Conservation (phyloP, 2,888 invertebrate genomes). For the Caenorhabditis afra region DNA sequence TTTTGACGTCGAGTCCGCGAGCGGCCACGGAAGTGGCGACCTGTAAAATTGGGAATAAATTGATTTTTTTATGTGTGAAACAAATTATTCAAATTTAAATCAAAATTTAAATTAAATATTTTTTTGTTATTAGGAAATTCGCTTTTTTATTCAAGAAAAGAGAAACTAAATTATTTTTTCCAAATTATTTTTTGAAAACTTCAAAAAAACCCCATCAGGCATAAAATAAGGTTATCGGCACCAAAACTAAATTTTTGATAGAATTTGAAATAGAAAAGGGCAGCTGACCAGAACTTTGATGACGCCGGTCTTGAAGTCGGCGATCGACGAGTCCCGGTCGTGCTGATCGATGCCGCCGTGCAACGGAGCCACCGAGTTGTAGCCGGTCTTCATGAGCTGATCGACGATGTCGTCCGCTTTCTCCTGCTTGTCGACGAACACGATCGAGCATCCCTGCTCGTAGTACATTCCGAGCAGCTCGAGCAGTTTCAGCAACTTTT, state of each 20-base stretch:
- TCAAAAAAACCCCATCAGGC: too few relatives aligned
- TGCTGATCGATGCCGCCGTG: slow-evolving; percentile 99
- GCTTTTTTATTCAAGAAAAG: too few relatives aligned
- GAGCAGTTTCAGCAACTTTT: slow-evolving; percentile 96
- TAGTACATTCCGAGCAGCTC: slow-evolving; percentile 87
- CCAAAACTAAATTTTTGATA: too few relatives aligned
- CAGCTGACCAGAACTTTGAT: slow-evolving; percentile 88
- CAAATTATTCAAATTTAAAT: too few relatives aligned
- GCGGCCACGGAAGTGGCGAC: slow-evolving; percentile 98
- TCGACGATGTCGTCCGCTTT: slow-evolving; percentile 85
- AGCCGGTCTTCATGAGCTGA: slow-evolving; percentile 95
- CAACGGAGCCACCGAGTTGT: slow-evolving; percentile 92
- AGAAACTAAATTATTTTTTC: too few relatives aligned
- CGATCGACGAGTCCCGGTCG: slow-evolving; percentile 96
- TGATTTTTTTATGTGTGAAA: too few relatives aligned
- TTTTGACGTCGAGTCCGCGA: slow-evolving; percentile 97
- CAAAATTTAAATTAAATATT: too few relatives aligned
- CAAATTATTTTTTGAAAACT: too few relatives aligned
- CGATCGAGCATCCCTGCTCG: slow-evolving; percentile 89
- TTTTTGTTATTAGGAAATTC: too few relatives aligned
- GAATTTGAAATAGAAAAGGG: not conserved
- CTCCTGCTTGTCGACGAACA: slow-evolving; percentile 97
- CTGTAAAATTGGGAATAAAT: slow-evolving; percentile 80
- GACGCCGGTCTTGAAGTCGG: slow-evolving; percentile 96
- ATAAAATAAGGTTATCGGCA: too few relatives aligned